Base-by-base conservation (phyloP, 2,888 invertebrate species). In the Aphidoletes aphidimyza region DNA sequence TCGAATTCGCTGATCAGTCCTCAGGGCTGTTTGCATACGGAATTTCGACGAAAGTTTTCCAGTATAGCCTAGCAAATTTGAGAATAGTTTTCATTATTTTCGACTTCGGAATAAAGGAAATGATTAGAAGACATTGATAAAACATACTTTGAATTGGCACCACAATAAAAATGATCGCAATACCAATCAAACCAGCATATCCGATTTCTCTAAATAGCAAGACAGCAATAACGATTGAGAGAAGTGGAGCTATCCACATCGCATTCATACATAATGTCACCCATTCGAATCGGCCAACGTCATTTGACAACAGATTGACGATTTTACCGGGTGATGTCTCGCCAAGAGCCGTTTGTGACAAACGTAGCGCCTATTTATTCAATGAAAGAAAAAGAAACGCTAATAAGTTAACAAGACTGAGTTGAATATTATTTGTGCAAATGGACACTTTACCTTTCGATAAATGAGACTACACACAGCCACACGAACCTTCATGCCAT, bases 1-100 rank as follows among this genome's bases (percentile, higher is more conserved):
- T 8, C 96, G 93, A 9, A 98, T 95, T 84, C 98, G 92, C 88
- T 96, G 95, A 89, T 98, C 98, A 0, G 97, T 97, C 86, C 95
- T 92, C 22, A 94, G 90, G 0, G 98, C 97, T 0, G 96, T 97
- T 88, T 94, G 93, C 86, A 17, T 96, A 95, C 96, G 93, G 39
- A 94, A 90, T 45, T 93, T 92, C 0, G 96, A 95, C 3, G 95
- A 94, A 85, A 92, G 93, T 89, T 95, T 95, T 36, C 96, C 96
- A 88, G 95, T 89, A 89, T 93, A 94, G 5, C 93, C 95, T 93
- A 95, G 95, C 95, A 97, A 47, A 47, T 17, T 3, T 11, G 17
- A 5, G 17, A 49, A 17, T 11, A 49, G 3, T 11, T 22, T 49
- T n/a, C 17, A 49, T 49, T 49, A n/a, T 11, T 49, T 1, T 26